Evolutionary conservation across 2,888 invertebrate genomes (phyloP).

Genomic region (Scaptomyza caliginosa): DNA sequence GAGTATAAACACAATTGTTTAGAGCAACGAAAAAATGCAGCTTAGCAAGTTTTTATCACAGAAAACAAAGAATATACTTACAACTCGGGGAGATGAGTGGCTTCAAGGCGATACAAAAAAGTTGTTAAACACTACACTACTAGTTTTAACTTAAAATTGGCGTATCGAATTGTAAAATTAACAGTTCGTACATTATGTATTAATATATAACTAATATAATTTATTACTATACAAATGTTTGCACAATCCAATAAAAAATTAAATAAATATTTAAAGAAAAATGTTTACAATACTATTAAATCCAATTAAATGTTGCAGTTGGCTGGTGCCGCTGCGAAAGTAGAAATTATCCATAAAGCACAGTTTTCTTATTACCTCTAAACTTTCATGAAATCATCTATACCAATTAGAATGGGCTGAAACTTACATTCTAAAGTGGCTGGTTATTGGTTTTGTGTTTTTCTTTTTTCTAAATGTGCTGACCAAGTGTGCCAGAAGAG

Average conservation of each 20-base stretch:
- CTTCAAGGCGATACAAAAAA: not conserved
- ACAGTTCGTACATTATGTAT: not conserved
- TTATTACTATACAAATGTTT: not conserved
- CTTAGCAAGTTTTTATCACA: slow-evolving; percentile 70
- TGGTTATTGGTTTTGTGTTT: slow-evolving; percentile 8
- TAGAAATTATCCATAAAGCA: not conserved
- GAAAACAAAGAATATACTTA: slow-evolving; percentile 70
- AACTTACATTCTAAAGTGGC: slow-evolving; percentile 41
- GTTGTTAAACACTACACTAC: not conserved
- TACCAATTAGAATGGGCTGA: slow-evolving; percentile 3
- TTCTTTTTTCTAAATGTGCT: slow-evolving; percentile 4
- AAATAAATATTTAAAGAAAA: not conserved
- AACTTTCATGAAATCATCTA: not conserved
- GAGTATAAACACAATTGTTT: slow-evolving; percentile 52
- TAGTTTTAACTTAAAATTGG: not conserved
- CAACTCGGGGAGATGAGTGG: slow-evolving; percentile 26
- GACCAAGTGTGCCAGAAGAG: slow-evolving; percentile 21
- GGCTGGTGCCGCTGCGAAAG: slow-evolving; percentile 5
- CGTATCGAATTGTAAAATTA: not conserved
- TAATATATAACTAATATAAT: not conserved
- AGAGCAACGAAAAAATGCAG: slow-evolving; percentile 62
- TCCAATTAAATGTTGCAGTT: slow-evolving; percentile 28
- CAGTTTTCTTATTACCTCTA: not conserved
- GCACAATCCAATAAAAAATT: not conserved
- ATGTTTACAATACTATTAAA: not conserved